A percentile compares a stretch with the other conserved stretches of the same genome.
These are phyloP conservation scores for Urocolius indicus DNA, from an alignment of 2,113 vertebrate genomes.

Conservation along the genomic window DNA sequence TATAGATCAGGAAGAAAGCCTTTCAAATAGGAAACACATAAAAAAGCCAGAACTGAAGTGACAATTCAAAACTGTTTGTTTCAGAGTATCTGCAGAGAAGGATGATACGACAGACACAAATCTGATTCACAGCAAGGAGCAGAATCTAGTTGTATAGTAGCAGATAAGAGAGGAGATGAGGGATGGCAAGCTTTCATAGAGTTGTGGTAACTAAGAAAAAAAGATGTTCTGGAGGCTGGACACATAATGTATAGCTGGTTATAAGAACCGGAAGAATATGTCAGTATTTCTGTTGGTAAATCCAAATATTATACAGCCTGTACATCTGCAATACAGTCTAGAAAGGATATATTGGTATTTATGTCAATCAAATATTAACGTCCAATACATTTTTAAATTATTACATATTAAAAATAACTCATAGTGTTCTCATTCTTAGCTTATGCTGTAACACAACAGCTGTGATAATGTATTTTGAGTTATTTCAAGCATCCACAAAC, in stretches of 20 bases:
- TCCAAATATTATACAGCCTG: neutral
- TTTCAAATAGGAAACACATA: neutral
- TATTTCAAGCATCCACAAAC: conserved; percentile 40
- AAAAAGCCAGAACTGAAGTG: conserved; percentile 1
- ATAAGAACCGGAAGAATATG: neutral
- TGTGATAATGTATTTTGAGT: conserved; percentile 50
- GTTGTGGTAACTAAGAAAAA: conserved; percentile 8
- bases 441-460: conserved; percentile 28
- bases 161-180: conserved; percentile 35
- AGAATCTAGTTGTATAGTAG: neutral
- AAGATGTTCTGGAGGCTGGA: neutral
- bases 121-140: conserved; percentile 25
- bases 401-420: conserved; percentile 11
- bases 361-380: neutral
- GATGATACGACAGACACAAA: neutral
- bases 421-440: conserved; percentile 23
- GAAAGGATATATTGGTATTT: neutral
- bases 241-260: neutral
- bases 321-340: neutral
- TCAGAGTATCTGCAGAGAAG: neutral
- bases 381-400: neutral
- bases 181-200: neutral
- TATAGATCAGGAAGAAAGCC: neutral
- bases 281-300: neutral
- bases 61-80: neutral